Base-by-base conservation (phyloP, 2,888 invertebrate species). In the Sinopyrophorus schimmeli region DNA sequence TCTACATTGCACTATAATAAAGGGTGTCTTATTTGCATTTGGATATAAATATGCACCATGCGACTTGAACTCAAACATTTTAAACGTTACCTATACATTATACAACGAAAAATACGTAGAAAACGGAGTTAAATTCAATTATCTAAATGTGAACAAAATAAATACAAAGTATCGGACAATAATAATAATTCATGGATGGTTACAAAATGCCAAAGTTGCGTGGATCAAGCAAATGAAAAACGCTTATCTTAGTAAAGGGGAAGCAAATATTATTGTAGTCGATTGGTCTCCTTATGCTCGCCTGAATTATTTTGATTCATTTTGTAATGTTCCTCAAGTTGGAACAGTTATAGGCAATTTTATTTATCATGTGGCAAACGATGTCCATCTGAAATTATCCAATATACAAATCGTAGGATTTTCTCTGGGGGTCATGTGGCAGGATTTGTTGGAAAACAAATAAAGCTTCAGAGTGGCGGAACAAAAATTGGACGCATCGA, bases 391-490 rank as follows among this genome's bases (percentile, higher is more conserved):
- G 5, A 28, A 5, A 14, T 5, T 38, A 11, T 10, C 20, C 3
- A 14, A 3, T 9, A 11, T 17, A 2, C 17, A 32, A 18, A 23
- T 47, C 2, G 35, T 27, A 12, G 47, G 47, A 17, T 40, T 40
- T 17, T 47, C 47, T 5, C 15, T 40, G 10, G 47, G 47, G 47
- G 32, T 9, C 47, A 47, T 2, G 11, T 47, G 2, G 27, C 34
- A 5, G 47, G 47, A 9, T 20, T 12, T 23, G 28, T 35, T 7
- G 47, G 47, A 3, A 40, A 41, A 35, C 3, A 15, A 3, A 9
- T 39, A 9, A 21, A 20, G 16, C 9, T 0, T 10, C 10, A 5
- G 23, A 27, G 34, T 1, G 10, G n/a, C 2, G 32, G 26, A 1
- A 1, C 7, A n/a, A 47, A 47, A 28, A 20, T 47, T n/a, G 21